Evolutionary conservation across 2,113 vertebrate species (phyloP).

Genomic region (Xyrauchen texanus): DNA sequence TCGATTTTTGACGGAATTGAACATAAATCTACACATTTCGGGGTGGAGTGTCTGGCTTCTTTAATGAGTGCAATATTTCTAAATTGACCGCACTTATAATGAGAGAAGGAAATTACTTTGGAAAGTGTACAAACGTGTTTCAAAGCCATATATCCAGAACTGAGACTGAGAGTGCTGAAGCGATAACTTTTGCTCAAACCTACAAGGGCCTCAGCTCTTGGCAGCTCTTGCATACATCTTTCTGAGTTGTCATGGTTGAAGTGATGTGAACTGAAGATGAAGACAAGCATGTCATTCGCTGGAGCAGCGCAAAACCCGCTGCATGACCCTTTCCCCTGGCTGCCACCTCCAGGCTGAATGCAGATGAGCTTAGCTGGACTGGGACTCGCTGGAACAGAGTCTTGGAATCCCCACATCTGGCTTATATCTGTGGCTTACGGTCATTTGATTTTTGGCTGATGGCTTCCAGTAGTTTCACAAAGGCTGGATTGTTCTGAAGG

Average conservation of each 20-base stretch:
- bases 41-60: slow-evolving; percentile 24
- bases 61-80: slow-evolving; percentile 23
- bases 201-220: slow-evolving; percentile 31
- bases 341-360: slow-evolving; percentile 65
- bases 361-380: slow-evolving; percentile 74
- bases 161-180: not conserved
- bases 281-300: slow-evolving; percentile 59
- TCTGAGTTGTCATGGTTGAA: slow-evolving; percentile 42
- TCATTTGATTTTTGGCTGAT: slow-evolving; percentile 79
- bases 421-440: slow-evolving; percentile 81
- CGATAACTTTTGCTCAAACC: not conserved
- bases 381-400: slow-evolving; percentile 72
- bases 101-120: slow-evolving; percentile 47
- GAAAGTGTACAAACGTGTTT: slow-evolving; percentile 50
- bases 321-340: slow-evolving; percentile 59
- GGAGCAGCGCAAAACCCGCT: slow-evolving; percentile 53
- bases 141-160: slow-evolving; percentile 37
- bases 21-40: slow-evolving; percentile 16
- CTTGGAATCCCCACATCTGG: slow-evolving; percentile 81
- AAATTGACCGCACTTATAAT: slow-evolving; percentile 41
- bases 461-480: slow-evolving; percentile 82
- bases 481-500: slow-evolving; percentile 78
- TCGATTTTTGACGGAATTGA: slow-evolving; percentile 16
- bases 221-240: slow-evolving; percentile 42
- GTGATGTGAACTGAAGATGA: slow-evolving; percentile 55